Evolutionary conservation across 2,888 invertebrate genomes (phyloP).

Genomic region (Xanthia togata): DNA sequence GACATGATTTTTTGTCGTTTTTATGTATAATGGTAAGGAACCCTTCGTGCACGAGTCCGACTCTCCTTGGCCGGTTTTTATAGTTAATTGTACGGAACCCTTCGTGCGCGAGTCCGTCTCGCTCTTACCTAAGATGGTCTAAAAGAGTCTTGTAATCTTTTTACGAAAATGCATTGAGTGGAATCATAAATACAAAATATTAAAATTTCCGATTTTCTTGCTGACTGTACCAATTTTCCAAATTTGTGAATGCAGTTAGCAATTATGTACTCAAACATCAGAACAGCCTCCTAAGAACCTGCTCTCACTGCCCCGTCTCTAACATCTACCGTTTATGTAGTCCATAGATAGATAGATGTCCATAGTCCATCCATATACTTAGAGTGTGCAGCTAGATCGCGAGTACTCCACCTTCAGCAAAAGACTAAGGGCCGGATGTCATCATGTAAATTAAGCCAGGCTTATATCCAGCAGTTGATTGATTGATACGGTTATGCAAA

Average conservation of each 20-base stretch:
- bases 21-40: no score
- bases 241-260: neutral
- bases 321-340: no score
- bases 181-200: neutral
- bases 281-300: neutral
- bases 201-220: neutral
- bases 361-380: no score
- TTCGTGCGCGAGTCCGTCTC: no score
- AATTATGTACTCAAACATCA: neutral
- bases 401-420: no score
- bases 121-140: neutral
- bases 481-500: constrained; percentile 34
- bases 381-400: no score
- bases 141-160: neutral
- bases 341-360: no score
- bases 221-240: neutral
- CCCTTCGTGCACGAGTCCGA: no score
- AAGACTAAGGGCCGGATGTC: neutral
- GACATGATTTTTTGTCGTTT: no score
- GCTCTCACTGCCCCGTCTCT: no score
- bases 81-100: no score
- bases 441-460: constrained; percentile 2
- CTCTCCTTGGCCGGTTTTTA: no score
- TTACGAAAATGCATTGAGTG: neutral
- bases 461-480: neutral